A percentile compares a stretch with the other conserved stretches of the same genome.
These are phyloP conservation scores for Gallinago solitaria DNA, from an alignment of 2,797 vertebrate genomes.

Conservation along the genomic window DNA sequence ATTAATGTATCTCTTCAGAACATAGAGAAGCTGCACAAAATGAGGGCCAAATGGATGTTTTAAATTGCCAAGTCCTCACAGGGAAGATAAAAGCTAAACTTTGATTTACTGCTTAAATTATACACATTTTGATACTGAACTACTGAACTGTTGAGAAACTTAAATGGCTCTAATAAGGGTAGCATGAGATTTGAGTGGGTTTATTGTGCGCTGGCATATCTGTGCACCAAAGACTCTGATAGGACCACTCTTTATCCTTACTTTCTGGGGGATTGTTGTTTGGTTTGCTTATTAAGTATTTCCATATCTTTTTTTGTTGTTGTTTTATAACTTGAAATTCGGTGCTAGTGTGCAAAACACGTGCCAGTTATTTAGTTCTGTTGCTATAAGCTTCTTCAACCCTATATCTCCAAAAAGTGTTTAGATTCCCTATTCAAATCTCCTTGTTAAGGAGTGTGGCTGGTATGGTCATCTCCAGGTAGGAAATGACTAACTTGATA, in stretches of 20 bases:
- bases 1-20: not conserved
- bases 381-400: not conserved
- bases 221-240: not conserved
- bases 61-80: not conserved
- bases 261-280: not conserved
- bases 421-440: not conserved
- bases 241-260: not conserved
- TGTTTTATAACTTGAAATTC: not conserved
- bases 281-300: not conserved
- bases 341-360: not conserved
- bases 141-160: not conserved
- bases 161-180: not conserved
- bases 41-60: not conserved
- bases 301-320: not conserved
- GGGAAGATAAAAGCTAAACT: conserved; percentile 5
- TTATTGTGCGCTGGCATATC: not conserved
- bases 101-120: conserved; percentile 30
- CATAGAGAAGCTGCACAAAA: not conserved
- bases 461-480: not conserved
- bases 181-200: not conserved
- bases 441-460: not conserved
- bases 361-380: not conserved
- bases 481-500: not conserved
- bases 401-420: not conserved
- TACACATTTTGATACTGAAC: not conserved